Conservation (phyloP, 2,888 invertebrate species). For the Agrypnus murinus region DNA sequence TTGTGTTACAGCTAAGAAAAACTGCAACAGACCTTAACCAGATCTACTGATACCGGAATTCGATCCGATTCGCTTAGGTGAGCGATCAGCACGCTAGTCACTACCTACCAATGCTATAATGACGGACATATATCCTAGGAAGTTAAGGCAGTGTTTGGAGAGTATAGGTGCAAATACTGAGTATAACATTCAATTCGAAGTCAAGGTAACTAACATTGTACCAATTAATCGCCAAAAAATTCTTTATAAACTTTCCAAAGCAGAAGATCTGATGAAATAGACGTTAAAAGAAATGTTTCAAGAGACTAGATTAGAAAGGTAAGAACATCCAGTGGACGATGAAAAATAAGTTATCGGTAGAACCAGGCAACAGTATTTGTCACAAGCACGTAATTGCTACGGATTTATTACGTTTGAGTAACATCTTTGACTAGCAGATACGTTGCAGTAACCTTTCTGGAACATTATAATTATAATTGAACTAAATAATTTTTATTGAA, state of each 20-base stretch:
- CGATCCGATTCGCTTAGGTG: no score
- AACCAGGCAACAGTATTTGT: slow-evolving; percentile 20
- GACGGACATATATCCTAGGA: slow-evolving; percentile 48
- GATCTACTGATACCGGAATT: no score
- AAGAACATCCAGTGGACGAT: slow-evolving; percentile 26
- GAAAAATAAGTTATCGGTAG: slow-evolving; percentile 23
- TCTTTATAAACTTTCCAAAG: slow-evolving; percentile 30
- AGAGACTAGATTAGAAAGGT: slow-evolving; percentile 19
- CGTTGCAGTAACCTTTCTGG: no score
- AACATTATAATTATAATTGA: no score
- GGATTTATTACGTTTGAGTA: no score
- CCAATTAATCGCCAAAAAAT: slow-evolving; percentile 36
- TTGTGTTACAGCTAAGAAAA: no score
- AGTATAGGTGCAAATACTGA: slow-evolving; percentile 26
- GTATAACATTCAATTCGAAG: slow-evolving; percentile 29
- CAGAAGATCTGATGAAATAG: slow-evolving; percentile 28
- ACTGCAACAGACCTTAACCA: no score
- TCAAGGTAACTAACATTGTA: slow-evolving; percentile 33
- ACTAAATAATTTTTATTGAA: no score
- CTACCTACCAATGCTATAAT: no score
- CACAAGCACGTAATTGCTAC: no score
- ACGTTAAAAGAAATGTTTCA: slow-evolving; percentile 30
- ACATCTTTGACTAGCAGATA: no score
- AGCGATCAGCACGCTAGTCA: no score
- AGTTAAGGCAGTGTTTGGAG: slow-evolving; percentile 46